Base-by-base conservation (phyloP, 1,140 invertebrate species). In the Pseudomyrmex dendroicus region DNA sequence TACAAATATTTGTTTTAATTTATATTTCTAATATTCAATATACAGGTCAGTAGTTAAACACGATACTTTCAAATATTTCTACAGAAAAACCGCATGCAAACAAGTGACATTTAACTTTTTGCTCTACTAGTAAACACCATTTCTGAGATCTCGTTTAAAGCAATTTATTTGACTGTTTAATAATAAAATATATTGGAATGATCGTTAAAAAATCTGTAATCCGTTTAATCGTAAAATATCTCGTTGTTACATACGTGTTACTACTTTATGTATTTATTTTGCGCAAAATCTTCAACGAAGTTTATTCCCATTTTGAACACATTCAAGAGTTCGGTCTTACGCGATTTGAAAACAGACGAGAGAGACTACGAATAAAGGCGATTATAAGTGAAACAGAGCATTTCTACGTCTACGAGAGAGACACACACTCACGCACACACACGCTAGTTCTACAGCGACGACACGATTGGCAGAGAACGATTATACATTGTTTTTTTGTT, bases 381-480 rank as follows among this genome's bases (percentile, higher is more conserved):
- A 83, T 80, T 67, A 63, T 35, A 57, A 84, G n/a, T 48, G 63
- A 78, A 86, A 86, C 52, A 73, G 70, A 87, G 25, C 68, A 82
- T 54, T 56, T 80, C 66, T 72, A 80, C 66, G 17, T 83, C 87
- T 88, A 88, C 87, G 74, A 84, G 48, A 86, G 56, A 74, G 57
- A 86, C 54, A 50, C 64, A 48, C 76, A 59, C 64, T 17, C 63
- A 57, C 54, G 70, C 57, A 20, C 63, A 63, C 63, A 84, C 78
- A 73, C 76, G 20, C 52, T 85, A 74, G 84, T 8, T 64, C 87
- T 88, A 89, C 86, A 73, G 59, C 73, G 84, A 82, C 64, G 86
- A 84, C n/a, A 88, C 56, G 86, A 80, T 73, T 50, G 56, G 78
- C n/a, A 77, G 10, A 2, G 82, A 76, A 78, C 64, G 57, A 35